These are phyloP conservation scores for Trididemnum clinides DNA, from an alignment of 23 tunicate genomes.

Conservation along the genomic window DNA sequence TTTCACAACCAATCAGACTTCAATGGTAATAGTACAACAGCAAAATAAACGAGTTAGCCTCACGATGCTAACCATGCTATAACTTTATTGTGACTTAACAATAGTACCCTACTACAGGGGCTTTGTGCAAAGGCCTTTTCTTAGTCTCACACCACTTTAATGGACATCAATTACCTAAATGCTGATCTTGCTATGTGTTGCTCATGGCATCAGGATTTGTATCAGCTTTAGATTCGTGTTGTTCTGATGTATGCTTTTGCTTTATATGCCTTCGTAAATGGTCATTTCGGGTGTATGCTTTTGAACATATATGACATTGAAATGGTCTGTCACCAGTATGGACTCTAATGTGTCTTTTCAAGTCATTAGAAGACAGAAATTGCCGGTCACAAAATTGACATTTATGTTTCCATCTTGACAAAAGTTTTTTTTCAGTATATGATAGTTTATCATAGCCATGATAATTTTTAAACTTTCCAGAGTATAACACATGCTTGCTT, in stretches of 20 bases:
- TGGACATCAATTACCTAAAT: no score
- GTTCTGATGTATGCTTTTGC: neutral
- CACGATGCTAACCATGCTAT: no score
- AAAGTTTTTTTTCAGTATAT: neutral
- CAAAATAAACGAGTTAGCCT: no score
- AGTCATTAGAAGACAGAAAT: conserved; percentile 2
- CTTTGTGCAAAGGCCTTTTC: no score
- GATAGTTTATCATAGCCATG: neutral
- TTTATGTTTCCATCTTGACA: neutral
- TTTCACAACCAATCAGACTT: no score
- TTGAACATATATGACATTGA: conserved; percentile 9
- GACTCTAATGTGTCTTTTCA: conserved; percentile 14
- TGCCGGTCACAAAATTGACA: conserved; percentile 8
- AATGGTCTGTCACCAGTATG: conserved; percentile 41
- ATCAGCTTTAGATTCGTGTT: neutral
- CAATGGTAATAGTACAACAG: no score
- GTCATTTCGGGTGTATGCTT: conserved; percentile 22
- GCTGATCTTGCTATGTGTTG: no score
- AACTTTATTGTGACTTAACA: no score
- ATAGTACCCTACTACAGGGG: no score
- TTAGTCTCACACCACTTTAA: no score
- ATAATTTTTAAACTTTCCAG: neutral
- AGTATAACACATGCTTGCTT: neutral
- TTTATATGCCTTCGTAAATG: conserved; percentile 30
- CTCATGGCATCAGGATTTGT: no score